Conservation (phyloP, 1,140 invertebrate genomes). For the Fopius arisanus region DNA sequence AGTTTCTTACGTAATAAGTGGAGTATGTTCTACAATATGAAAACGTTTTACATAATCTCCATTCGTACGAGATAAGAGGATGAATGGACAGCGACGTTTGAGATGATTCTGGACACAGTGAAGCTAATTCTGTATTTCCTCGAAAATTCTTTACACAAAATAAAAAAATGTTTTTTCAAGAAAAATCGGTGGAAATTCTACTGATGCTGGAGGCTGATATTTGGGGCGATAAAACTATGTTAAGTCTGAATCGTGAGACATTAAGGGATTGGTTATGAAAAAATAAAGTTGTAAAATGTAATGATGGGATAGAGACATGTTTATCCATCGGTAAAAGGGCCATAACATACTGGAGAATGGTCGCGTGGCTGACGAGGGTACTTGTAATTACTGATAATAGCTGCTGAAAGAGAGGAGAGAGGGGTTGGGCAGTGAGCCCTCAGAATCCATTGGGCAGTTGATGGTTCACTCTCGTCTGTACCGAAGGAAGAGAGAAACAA, state of each 20-base stretch:
- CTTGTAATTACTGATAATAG: constrained; percentile 65
- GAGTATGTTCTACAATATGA: neutral
- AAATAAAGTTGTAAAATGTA: neutral
- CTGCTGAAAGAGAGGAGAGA: constrained; percentile 35
- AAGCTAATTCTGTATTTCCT: too few species aligned
- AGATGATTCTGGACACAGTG: neutral
- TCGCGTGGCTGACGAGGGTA: constrained; percentile 60
- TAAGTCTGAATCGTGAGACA: too few species aligned
- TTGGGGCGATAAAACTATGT: too few species aligned
- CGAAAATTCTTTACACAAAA: too few species aligned
- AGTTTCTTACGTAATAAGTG: neutral
- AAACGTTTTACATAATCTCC: neutral
- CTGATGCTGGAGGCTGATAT: too few species aligned
- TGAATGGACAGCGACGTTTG: neutral
- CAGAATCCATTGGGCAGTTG: constrained; percentile 33
- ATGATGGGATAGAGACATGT: neutral
- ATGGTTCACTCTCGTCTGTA: neutral
- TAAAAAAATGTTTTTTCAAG: too few species aligned
- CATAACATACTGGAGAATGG: constrained; percentile 40
- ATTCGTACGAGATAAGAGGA: neutral
- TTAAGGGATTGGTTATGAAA: too few species aligned
- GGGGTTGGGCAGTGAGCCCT: constrained; percentile 22
- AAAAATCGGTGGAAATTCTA: too few species aligned
- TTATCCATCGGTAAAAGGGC: neutral
- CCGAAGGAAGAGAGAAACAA: constrained; percentile 26